phyloP scores from a whole-genome alignment of 2,113 vertebrate genomes.

The Dromiciops gliroides region DNA sequence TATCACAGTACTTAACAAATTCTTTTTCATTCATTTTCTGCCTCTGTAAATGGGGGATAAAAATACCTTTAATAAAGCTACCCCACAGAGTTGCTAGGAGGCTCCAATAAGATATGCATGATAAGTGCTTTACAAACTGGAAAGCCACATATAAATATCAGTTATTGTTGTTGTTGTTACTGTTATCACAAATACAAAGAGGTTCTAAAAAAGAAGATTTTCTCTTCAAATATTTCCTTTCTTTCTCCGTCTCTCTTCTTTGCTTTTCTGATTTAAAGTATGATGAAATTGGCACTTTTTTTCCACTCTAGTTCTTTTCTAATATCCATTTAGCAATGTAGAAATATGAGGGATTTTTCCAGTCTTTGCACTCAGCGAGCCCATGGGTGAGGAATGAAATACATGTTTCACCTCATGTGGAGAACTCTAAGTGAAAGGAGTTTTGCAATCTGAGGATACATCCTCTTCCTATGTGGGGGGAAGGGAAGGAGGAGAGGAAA shows the following conservation, averaged over 20 bases:
- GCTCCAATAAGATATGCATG: neutral
- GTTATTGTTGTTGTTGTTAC: neutral
- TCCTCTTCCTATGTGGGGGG: slow-evolving; percentile 9
- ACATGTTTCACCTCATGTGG: slow-evolving; percentile 62
- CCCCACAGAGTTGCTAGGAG: neutral
- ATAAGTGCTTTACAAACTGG: neutral
- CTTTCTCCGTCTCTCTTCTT: slow-evolving; percentile 42
- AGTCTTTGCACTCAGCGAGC: slow-evolving; percentile 32
- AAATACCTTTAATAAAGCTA: neutral
- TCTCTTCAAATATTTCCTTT: slow-evolving; percentile 37
- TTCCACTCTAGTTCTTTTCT: slow-evolving; percentile 64
- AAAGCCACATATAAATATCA: neutral
- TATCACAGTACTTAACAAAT: neutral
- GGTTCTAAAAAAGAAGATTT: slow-evolving; percentile 55
- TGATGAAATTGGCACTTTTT: slow-evolving; percentile 77
- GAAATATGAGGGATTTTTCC: slow-evolving; percentile 69
- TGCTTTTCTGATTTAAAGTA: slow-evolving; percentile 58
- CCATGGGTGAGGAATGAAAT: slow-evolving; percentile 69
- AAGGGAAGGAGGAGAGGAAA: slow-evolving; percentile 39
- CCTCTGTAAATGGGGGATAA: neutral
- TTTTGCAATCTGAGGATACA: slow-evolving; percentile 53
- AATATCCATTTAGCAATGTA: slow-evolving; percentile 66
- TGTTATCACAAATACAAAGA: neutral
- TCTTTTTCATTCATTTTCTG: neutral
- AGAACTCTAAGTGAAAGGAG: slow-evolving; percentile 67